Base-by-base conservation (phyloP, 2,888 invertebrate species). In the Eupithecia centaureata region DNA sequence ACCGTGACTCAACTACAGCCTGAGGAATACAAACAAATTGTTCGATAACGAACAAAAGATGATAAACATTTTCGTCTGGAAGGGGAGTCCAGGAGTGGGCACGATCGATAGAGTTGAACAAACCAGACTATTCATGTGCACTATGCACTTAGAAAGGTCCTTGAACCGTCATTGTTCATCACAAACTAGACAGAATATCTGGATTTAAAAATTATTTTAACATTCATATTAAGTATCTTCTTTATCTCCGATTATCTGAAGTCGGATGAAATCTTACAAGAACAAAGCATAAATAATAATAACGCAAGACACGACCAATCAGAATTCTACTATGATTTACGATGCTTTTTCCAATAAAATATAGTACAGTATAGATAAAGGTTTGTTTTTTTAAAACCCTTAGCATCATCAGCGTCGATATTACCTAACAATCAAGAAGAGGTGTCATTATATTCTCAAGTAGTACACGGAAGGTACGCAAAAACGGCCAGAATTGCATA, bases 401-500 rank as follows among this genome's bases (percentile, higher is more conserved):
- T n/a, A n/a, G n/a, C n/a, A n/a, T n/a, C n/a, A n/a, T n/a, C n/a
- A n/a, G n/a, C n/a, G n/a, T n/a, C n/a, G n/a, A n/a, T n/a, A n/a
- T n/a, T n/a, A n/a, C n/a, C n/a, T n/a, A 30, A 30, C 4, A 30
- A 30, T 38, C 38, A 18, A 42, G 38, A 38, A n/a, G n/a, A 38
- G 38, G 35, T 38, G n/a, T 5, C n/a, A 5, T 7, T 38, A 38
- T 38, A 38, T 38, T 38, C 2, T 42, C 2, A 42, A 25, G 25
- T 8, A 22, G 13, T 51, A 51, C 42, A 18, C n/a, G 8, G 42
- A 42, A 42, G 18, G 42, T 73, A 78, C 56, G 56, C n/a, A 81
- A 80, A 66, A 66, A 25, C 63, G 65, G 66, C 60, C 64, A 58
- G 68, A 79, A 80, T 92, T 92, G 90, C 92, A 92, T 91, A 87